phyloP scores from a whole-genome alignment of 2,113 vertebrate species.

The Callaeas wilsoni region DNA sequence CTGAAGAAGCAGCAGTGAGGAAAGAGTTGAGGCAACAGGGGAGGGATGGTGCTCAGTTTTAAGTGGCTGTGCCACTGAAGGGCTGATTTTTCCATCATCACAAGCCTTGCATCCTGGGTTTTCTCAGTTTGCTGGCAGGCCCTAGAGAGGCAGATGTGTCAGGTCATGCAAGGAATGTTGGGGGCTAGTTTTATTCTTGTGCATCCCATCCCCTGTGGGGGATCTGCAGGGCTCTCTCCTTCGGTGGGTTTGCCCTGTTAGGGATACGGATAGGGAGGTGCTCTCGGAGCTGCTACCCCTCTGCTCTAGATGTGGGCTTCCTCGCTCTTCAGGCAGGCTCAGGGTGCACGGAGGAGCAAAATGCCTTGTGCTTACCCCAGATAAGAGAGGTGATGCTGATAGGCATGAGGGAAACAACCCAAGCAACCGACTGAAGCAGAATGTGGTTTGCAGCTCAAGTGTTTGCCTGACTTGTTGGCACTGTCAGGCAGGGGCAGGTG shows the following conservation, averaged over 20 bases:
- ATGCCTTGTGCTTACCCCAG: not conserved
- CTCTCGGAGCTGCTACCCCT: not conserved
- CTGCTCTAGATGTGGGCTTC: not conserved
- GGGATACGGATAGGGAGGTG: not conserved
- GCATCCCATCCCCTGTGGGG: not conserved
- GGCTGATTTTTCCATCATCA: rapidly evolving
- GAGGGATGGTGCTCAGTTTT: rapidly evolving
- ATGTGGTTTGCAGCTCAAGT: not conserved
- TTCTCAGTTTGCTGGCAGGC: not conserved
- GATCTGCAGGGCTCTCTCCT: not conserved
- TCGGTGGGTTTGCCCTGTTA: not conserved
- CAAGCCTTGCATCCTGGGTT: not conserved
- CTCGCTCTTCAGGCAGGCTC: not conserved
- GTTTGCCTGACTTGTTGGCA: not conserved
- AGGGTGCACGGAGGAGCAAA: not conserved
- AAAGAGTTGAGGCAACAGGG: not conserved
- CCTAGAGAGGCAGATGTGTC: not conserved
- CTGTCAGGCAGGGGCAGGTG: not conserved
- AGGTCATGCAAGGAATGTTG: rapidly evolving
- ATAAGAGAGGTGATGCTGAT: conserved; percentile 44
- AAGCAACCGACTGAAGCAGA: not conserved
- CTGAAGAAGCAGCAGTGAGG: not conserved
- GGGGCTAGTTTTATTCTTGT: not conserved
- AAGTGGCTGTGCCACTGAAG: not conserved
- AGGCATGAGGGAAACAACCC: not conserved